A percentile compares a stretch with the other conserved stretches of the same genome.
These are phyloP conservation scores for Heliconius charithonia DNA, from an alignment of 2,888 invertebrate genomes.

Conservation along the genomic window DNA sequence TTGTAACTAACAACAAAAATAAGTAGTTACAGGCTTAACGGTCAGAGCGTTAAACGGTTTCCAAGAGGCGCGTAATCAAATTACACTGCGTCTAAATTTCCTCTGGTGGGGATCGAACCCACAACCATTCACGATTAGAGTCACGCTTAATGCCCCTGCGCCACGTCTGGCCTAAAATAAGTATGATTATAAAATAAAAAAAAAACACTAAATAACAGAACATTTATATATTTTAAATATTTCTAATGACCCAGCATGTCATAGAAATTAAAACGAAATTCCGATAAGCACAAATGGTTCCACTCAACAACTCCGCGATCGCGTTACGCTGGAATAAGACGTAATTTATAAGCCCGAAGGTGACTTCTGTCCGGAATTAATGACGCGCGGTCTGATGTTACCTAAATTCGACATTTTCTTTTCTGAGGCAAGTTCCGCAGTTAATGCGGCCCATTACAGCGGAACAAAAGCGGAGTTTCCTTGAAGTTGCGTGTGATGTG, in stretches of 20 bases:
- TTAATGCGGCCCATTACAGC: conserved; percentile 35
- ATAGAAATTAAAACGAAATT: neutral
- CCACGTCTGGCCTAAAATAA: no score
- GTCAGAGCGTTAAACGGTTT: no score
- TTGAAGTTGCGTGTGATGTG: conserved; percentile 34
- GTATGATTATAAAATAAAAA: no score
- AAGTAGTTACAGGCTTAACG: no score
- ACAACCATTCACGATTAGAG: no score
- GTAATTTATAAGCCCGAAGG: conserved; percentile 64
- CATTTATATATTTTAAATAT: no score
- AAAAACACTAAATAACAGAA: neutral
- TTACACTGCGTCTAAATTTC: no score
- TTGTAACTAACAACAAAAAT: no score
- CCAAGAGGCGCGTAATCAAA: no score
- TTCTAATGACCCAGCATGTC: neutral
- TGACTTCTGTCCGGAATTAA: conserved; percentile 68
- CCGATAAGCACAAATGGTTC: neutral
- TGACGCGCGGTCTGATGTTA: conserved; percentile 55
- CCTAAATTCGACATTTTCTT: conserved; percentile 43
- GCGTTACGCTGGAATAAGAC: conserved; percentile 60
- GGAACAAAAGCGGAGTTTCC: conserved; percentile 28
- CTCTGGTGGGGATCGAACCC: no score
- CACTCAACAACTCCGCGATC: conserved; percentile 28
- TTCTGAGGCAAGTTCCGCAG: conserved; percentile 26
- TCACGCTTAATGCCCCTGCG: no score